Percentiles rank a stretch among this genome's conserved stretches.
phyloP scores from a whole-genome alignment of 2,888 invertebrate species.

The Drepanosiphum platanoidis region DNA sequence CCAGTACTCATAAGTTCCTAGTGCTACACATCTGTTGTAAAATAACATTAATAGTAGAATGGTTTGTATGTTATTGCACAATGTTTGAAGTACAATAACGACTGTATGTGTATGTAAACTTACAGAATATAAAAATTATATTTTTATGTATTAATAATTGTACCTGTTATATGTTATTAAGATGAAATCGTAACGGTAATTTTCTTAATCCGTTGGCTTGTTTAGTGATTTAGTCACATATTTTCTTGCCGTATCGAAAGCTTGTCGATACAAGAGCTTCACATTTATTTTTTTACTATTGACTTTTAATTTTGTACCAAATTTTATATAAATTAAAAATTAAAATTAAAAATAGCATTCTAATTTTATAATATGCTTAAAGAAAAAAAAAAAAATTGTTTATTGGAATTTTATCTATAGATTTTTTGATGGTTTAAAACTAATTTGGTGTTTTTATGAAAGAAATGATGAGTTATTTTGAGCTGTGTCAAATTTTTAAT shows the following conservation, averaged over 20 bases:
- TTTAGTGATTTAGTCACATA: neutral
- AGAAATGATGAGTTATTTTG: slow-evolving; percentile 9
- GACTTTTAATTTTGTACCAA: slow-evolving; percentile 20
- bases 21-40: slow-evolving; percentile 30
- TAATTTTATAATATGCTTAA: slow-evolving; percentile 12
- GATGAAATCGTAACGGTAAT: neutral
- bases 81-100: neutral
- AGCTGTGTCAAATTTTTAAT: slow-evolving; percentile 49
- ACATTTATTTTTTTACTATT: slow-evolving; percentile 35
- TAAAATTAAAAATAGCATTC: neutral
- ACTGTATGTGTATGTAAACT: slow-evolving; percentile 3
- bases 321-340: slow-evolving; percentile 4
- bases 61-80: slow-evolving; percentile 7
- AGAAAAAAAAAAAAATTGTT: slow-evolving; percentile 24
- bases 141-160: slow-evolving; percentile 40
- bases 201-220: neutral
- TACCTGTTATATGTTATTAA: slow-evolving; percentile 50
- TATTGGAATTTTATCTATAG: neutral
- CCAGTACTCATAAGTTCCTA: slow-evolving; percentile 59
- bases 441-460: slow-evolving; percentile 13
- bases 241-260: slow-evolving; percentile 11
- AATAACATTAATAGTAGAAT: slow-evolving; percentile 15
- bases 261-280: slow-evolving; percentile 2
- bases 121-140: slow-evolving; percentile 24
- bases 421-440: slow-evolving; percentile 17